Evolutionary conservation across 2,888 invertebrate species (phyloP).

Genomic region (Platycnemis pennipes): DNA sequence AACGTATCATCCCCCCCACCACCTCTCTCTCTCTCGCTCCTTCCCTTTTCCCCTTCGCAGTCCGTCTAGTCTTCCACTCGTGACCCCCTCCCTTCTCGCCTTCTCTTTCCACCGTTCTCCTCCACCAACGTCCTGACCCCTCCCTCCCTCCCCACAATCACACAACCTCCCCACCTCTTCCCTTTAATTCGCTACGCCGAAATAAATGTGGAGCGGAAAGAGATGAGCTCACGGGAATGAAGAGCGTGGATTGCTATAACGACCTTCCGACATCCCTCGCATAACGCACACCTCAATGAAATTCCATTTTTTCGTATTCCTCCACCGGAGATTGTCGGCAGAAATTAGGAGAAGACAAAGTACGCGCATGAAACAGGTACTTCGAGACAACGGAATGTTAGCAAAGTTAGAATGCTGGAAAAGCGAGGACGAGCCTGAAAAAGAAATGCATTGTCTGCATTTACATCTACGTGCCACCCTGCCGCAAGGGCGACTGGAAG

Average conservation of each 20-base stretch:
- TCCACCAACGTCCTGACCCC: background rate
- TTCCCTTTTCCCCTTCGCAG: background rate
- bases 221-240: background rate
- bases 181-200: conserved; percentile 49
- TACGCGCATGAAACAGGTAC: no score
- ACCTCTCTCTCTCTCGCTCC: background rate
- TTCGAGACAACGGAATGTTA: no score
- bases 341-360: no score
- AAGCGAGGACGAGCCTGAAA: no score
- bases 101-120: background rate
- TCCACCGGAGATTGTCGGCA: no score
- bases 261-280: background rate
- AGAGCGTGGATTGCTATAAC: background rate
- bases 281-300: background rate
- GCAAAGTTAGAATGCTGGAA: no score
- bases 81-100: background rate
- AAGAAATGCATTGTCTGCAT: no score
- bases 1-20: background rate
- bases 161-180: background rate
- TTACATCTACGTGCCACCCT: no score
- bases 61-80: background rate
- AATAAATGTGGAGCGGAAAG: conserved; percentile 65
- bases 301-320: no score
- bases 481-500: no score
- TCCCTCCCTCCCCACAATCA: background rate